These are phyloP conservation scores for Crepidodera aurea DNA, from an alignment of 2,888 invertebrate species.

Conservation along the genomic window DNA sequence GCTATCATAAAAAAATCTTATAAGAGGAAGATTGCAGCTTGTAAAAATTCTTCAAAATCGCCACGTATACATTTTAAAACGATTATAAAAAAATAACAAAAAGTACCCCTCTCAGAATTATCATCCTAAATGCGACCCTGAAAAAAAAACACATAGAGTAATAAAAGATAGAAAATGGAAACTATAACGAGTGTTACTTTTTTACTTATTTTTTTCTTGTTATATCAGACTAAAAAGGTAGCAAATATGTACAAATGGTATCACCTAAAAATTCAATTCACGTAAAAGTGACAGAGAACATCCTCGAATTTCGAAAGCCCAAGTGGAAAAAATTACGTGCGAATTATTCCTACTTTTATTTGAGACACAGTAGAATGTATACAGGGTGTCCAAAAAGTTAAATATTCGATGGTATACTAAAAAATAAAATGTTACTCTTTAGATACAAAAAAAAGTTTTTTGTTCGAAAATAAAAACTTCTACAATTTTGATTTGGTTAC, in stretches of 20 bases:
- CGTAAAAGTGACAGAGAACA: conserved; percentile 26
- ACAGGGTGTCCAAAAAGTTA: conserved; percentile 6
- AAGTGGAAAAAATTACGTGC: conserved; percentile 8
- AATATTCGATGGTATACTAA: no score
- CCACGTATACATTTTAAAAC: neutral
- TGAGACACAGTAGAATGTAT: conserved; percentile 1
- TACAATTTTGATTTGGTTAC: no score
- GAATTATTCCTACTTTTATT: neutral
- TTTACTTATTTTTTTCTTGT: conserved; percentile 18
- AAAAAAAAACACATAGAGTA: conserved; percentile 19
- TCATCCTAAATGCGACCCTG: conserved; percentile 2
- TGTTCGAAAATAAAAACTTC: no score
- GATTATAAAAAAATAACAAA: neutral
- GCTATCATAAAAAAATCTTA: neutral
- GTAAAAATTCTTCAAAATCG: neutral
- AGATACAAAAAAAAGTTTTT: no score
- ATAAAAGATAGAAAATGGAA: conserved; percentile 40
- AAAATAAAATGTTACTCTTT: no score
- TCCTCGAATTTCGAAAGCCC: neutral
- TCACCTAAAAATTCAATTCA: conserved; percentile 51
- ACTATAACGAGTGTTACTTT: conserved; percentile 36
- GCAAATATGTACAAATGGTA: conserved; percentile 54
- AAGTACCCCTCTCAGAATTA: neutral
- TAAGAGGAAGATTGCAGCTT: neutral
- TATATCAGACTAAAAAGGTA: conserved; percentile 31